Evolutionary conservation across 2,797 vertebrate species (phyloP), one percentile per base, ranked within the genome.

Genomic region (Ambastaia sidthimunki): DNA sequence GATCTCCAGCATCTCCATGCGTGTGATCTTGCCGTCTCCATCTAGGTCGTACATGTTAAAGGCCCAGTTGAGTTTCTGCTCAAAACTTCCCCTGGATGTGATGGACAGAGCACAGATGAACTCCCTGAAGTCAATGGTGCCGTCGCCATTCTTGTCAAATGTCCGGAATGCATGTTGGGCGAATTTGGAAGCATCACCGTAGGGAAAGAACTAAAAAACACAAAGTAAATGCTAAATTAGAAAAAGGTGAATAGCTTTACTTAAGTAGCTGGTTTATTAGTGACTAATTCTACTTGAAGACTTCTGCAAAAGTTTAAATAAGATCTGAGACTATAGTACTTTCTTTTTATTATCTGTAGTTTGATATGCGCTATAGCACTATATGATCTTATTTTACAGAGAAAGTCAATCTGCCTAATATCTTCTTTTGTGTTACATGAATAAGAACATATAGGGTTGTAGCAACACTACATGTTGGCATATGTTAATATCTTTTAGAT

Each of bases 1-100:
- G 86, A 96, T 96, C 91, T 96, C 96, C 87, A 96, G 90, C 96
- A 96, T 96, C 91, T 96, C 96, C 84, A 95, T 88, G 81, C 96
- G 95, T 0, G 95, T 96, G 87, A 96, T 96, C 86, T 95, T 95
- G 52, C 96, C 96, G 0, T 96, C 95, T 13, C 96, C 95, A 0
- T 96, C 96, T 86, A 96, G 89, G 88, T 96, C 96, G 0, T 96
- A 96, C 96, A 96, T 96, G 90, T 96, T 95, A 41, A 96, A 96
- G 76, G 96, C 96, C 96, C 96, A 96, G 89, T 96, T 95, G 85
- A 96, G 92, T 71, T 96, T 96, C 89, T 96, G 95, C 86, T 96
- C 96, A 11, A 96, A 96, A 88, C 95, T 96, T 47, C 96, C 96
- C 50, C 96, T 91, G 79, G 95, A 96, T 67, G 96, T 96, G 87